phyloP scores from a whole-genome alignment of 2,797 vertebrate genomes.

The Poeciliopsis infans region DNA sequence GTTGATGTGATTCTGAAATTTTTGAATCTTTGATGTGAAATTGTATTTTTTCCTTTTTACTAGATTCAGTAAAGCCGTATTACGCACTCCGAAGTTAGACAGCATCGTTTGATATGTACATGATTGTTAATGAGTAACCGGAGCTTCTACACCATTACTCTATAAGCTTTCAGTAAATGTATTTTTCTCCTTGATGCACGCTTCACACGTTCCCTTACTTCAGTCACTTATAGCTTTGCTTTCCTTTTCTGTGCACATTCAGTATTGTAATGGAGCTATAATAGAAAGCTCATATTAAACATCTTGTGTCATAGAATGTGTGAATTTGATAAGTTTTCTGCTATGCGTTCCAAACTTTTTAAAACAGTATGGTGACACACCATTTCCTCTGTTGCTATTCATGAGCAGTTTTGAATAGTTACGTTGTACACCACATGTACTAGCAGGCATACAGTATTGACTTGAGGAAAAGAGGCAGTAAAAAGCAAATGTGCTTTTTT shows the following conservation, averaged over 20 bases:
- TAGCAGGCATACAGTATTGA: slow-evolving; percentile 29
- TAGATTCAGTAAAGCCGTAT: background rate
- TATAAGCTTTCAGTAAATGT: background rate
- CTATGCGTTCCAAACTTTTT: background rate
- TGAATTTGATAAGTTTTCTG: background rate
- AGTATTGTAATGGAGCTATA: background rate
- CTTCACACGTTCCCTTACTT: background rate
- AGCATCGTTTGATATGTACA: background rate
- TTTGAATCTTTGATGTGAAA: background rate
- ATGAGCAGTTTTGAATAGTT: slow-evolving; percentile 13
- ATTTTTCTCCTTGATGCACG: background rate
- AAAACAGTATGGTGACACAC: background rate
- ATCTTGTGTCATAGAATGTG: background rate
- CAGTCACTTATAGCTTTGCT: background rate
- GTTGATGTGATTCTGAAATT: background rate
- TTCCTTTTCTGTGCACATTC: background rate
- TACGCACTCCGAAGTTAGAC: background rate
- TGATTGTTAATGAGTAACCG: background rate
- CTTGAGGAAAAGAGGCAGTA: slow-evolving; percentile 52
- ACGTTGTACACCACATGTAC: slow-evolving; percentile 29
- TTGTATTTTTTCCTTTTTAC: background rate
- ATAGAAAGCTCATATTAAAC: background rate
- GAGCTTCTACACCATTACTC: background rate
- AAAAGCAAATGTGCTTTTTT: slow-evolving; percentile 50
- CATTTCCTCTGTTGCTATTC: slow-evolving; percentile 11